A percentile compares a stretch with the other conserved stretches of the same genome.
These are phyloP conservation scores for Watsonalla binaria DNA, from an alignment of 2,888 invertebrate species.

Conservation along the genomic window DNA sequence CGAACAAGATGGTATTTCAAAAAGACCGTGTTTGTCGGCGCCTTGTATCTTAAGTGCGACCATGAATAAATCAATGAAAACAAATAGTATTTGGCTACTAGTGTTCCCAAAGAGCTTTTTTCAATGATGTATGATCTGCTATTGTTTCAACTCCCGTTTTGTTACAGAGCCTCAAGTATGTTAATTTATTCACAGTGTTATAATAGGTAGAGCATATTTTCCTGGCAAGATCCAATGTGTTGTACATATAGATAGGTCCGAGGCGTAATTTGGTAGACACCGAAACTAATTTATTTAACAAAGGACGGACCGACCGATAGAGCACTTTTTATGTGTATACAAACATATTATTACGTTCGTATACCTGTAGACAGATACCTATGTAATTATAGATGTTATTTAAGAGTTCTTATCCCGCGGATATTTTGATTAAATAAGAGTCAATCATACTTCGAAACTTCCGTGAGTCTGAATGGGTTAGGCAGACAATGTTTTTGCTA, in stretches of 20 bases:
- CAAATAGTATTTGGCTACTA: conserved; percentile 76
- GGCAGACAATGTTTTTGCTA: neutral
- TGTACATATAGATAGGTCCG: conserved; percentile 71
- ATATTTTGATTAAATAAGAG: conserved; percentile 21
- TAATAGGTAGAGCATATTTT: conserved; percentile 76
- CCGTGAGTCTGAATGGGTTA: neutral
- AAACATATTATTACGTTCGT: conserved; percentile 55
- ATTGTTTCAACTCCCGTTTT: conserved; percentile 70
- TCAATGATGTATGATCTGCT: conserved; percentile 61
- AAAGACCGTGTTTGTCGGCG: conserved; percentile 66
- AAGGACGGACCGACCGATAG: conserved; percentile 75
- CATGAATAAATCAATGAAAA: conserved; percentile 79
- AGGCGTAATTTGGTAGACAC: conserved; percentile 80
- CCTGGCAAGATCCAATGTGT: conserved; percentile 60
- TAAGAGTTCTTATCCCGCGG: conserved; percentile 34
- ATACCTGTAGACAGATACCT: conserved; percentile 34
- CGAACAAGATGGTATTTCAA: conserved; percentile 61
- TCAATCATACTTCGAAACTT: conserved; percentile 2
- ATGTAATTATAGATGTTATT: conserved; percentile 49
- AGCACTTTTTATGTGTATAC: conserved; percentile 72
- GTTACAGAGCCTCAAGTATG: conserved; percentile 61
- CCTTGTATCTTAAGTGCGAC: conserved; percentile 64
- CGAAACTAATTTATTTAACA: conserved; percentile 80
- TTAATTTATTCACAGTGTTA: conserved; percentile 65
- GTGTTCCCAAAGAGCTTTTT: conserved; percentile 67